These are phyloP conservation scores for Lepetodrilus schrolli DNA, from an alignment of 2,888 invertebrate species.

Conservation along the genomic window DNA sequence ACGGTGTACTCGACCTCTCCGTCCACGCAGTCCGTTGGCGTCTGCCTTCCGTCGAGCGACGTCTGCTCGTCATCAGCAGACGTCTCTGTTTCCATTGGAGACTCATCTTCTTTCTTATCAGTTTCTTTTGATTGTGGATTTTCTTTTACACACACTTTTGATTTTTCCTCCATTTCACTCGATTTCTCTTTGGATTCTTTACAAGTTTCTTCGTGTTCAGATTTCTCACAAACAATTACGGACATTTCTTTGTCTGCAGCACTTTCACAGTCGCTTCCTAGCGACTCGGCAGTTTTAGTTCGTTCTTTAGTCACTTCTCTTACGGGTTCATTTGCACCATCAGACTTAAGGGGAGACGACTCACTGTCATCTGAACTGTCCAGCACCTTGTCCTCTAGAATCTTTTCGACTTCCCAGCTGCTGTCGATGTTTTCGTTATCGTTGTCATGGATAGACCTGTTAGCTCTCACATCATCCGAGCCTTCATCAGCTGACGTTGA, in stretches of 20 bases:
- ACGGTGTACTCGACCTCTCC: neutral
- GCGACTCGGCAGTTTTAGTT: neutral
- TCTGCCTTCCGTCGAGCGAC: neutral
- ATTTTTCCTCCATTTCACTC: neutral
- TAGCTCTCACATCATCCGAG: too few species aligned
- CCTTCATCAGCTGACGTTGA: too few species aligned
- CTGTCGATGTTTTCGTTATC: neutral
- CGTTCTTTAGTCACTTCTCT: neutral
- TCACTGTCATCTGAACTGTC: neutral
- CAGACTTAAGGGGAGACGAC: neutral
- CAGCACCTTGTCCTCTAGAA: conserved; percentile 17
- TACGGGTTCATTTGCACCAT: neutral
- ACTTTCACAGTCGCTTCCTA: too few species aligned
- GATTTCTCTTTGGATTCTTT: neutral
- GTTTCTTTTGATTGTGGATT: too few species aligned
- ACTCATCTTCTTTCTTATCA: neutral
- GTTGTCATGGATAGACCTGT: too few species aligned
- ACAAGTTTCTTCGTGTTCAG: neutral
- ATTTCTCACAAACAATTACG: too few species aligned
- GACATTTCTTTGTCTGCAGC: too few species aligned
- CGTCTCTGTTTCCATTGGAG: neutral
- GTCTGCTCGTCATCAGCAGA: neutral
- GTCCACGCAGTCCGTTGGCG: neutral
- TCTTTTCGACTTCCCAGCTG: conserved; percentile 1
- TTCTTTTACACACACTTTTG: neutral